Base-by-base conservation (phyloP, 2,113 vertebrate species). In the Elanus axillaris region DNA sequence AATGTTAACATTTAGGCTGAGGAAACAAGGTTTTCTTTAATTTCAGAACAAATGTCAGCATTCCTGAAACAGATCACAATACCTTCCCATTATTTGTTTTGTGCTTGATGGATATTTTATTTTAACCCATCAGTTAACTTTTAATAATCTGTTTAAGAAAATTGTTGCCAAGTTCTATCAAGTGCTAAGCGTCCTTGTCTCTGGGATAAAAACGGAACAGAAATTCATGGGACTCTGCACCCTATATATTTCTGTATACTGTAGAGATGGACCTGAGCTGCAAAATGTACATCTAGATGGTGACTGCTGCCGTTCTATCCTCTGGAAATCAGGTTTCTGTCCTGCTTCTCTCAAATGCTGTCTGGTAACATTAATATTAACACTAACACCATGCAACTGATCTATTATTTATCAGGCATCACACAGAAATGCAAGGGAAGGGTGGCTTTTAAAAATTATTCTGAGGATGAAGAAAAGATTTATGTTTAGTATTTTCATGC, bases 381-480 rank as follows among this genome's bases (percentile, higher is more conserved):
- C 66, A 66, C 13, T 72, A 71, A 75, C 73, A 60, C 73, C 45
- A 34, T 87, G 64, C 84, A 94, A 45, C 60, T 75, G 66, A 72
- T 93, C 73, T 82, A 48, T 88, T 89, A 87, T 92, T 95, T 84
- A 84, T 89, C 56, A 62, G 34, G 34, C 60, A 89, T 68, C 25
- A 58, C 50, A 45, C 4, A 68, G 66, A 94, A 92, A 76, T 81
- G 69, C 53, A 89, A 78, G 48, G 73, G 69, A 77, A 78, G 38
- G 58, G 19, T 77, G 53, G 56, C 72, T 91, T 88, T 87, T 72
- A 81, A 75, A 97, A 96, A 94, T 47, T 19, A 81, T 92, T 96
- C 88, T 90, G 88, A 96, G 71, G 85, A 84, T 94, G 86, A 97
- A 86, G 80, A 78, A 86, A 97, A 97, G 66, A 95, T 91, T 89